Conservation (phyloP, 1,140 invertebrate species). For the Chionoecetes opilio region DNA sequence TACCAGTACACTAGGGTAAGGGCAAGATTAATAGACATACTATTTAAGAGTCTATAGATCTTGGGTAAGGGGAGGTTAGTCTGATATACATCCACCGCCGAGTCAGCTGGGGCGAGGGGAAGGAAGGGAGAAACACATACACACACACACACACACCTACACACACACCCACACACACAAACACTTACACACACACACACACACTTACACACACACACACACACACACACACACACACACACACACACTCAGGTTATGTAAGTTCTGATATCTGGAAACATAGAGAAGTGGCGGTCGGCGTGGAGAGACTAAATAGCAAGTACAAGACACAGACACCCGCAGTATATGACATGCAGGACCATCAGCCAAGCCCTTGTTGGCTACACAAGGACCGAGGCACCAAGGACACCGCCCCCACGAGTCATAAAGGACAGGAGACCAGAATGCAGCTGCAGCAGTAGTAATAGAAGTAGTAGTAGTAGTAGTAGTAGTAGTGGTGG, state of each 20-base stretch:
- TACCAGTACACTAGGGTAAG: not conserved
- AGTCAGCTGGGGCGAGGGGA: not conserved
- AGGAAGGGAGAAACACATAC: not conserved
- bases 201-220: not conserved
- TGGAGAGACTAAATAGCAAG: not conserved
- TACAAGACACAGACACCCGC: not conserved
- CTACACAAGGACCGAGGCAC: not conserved
- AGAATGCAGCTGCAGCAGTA: slow-evolving; percentile 23
- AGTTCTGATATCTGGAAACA: slow-evolving; percentile 11
- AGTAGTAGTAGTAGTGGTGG: not conserved
- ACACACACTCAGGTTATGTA: not conserved
- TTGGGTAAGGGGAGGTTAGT: not conserved
- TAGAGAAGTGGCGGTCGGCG: not conserved
- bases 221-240: too few species aligned
- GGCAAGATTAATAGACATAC: not conserved
- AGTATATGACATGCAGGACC: slow-evolving; percentile 48
- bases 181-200: too few species aligned
- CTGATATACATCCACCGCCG: not conserved
- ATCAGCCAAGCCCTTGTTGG: slow-evolving; percentile 32
- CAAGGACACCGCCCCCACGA: not conserved
- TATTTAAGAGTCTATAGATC: not conserved
- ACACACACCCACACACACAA: not conserved
- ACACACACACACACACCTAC: too few species aligned
- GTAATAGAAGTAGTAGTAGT: slow-evolving; percentile 34
- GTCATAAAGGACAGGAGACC: not conserved